A percentile compares a stretch with the other conserved stretches of the same genome.
phyloP scores from a whole-genome alignment of 2,113 vertebrate species.

The Paratilapia polleni region DNA sequence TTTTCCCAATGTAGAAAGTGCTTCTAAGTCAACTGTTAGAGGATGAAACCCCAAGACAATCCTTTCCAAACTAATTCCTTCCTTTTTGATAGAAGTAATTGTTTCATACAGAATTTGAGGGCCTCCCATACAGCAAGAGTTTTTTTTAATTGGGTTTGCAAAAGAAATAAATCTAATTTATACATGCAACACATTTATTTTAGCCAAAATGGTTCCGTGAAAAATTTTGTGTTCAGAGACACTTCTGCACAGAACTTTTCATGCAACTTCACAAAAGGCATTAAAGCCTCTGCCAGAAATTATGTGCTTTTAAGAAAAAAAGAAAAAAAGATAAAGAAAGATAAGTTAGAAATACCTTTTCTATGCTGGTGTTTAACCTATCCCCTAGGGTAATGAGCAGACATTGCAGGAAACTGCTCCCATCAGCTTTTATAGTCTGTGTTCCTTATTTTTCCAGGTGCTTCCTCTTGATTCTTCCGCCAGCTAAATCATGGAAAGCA shows the following conservation, averaged over 20 bases:
- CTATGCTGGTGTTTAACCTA: constrained; percentile 7
- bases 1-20: not conserved
- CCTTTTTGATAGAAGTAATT: not conserved
- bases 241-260: not conserved
- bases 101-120: not conserved
- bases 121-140: not conserved
- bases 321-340: not conserved
- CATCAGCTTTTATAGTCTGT: constrained; percentile 12
- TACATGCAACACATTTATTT: not conserved
- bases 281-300: not conserved
- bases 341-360: not conserved
- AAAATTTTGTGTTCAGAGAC: not conserved
- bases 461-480: constrained; percentile 21
- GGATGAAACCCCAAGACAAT: not conserved
- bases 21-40: not conserved
- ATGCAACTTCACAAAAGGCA: not conserved
- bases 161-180: not conserved
- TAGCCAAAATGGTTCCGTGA: not conserved
- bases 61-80: not conserved
- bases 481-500: not conserved
- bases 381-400: not conserved
- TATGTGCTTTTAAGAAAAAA: not conserved
- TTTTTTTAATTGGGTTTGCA: not conserved
- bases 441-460: constrained; percentile 46
- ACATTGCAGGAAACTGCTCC: constrained; percentile 38